Percentiles rank a stretch among this genome's conserved stretches.
phyloP scores from a whole-genome alignment of 2,113 vertebrate species.

The Orycteropus afer region DNA sequence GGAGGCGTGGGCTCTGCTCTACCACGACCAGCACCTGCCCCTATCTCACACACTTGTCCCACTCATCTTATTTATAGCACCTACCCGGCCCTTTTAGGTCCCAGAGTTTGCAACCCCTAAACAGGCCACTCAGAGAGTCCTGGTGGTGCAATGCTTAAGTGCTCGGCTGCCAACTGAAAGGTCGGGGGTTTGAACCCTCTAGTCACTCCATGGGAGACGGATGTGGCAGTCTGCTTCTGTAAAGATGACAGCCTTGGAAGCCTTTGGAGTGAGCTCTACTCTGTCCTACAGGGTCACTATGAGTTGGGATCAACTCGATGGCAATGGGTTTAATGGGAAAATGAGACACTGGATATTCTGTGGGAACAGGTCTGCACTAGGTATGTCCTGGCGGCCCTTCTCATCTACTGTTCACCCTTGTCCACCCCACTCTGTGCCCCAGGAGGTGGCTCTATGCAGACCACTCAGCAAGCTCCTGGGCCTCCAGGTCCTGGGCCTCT shows the following conservation, averaged over 20 bases:
- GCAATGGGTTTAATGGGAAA: no score
- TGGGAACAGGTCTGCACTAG: not conserved
- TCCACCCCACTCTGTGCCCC: not conserved
- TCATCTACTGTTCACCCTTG: not conserved
- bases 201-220: no score
- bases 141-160: no score
- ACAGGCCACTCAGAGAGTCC: no score
- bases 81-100: not conserved
- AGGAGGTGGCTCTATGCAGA: fast-evolving
- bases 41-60: fast-evolving
- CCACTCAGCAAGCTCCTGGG: fast-evolving
- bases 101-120: not conserved
- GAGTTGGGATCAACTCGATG: no score
- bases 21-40: not conserved
- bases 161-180: no score
- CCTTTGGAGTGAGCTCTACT: no score
- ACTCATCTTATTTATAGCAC: not conserved
- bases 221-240: no score
- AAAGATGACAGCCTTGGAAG: no score
- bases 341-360: fast-evolving
- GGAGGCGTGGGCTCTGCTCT: not conserved
- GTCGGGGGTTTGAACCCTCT: no score
- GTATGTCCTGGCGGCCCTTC: fast-evolving
- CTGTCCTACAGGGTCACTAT: no score
- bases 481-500: fast-evolving